These are phyloP conservation scores for Lasioglossum villosulum DNA, from an alignment of 2,888 invertebrate genomes.

Conservation along the genomic window DNA sequence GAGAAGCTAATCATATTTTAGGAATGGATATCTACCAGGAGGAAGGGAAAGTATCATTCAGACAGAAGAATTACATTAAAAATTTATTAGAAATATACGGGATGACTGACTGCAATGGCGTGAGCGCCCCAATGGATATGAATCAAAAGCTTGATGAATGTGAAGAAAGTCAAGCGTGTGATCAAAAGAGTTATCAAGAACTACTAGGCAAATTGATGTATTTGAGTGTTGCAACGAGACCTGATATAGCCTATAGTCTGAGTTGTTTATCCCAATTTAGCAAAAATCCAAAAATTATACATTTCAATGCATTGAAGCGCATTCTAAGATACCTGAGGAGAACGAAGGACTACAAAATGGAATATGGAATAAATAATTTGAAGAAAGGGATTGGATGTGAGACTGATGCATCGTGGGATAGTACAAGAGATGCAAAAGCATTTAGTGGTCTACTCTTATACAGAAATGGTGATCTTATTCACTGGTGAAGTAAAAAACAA, in stretches of 20 bases:
- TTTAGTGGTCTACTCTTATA: not conserved
- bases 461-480: conserved; percentile 1
- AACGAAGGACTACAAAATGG: not conserved
- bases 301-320: conserved; percentile 11
- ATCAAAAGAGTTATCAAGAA: not conserved
- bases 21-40: conserved; percentile 22
- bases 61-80: conserved; percentile 1
- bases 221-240: conserved; percentile 19
- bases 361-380: not conserved
- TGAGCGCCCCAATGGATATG: conserved; percentile 6
- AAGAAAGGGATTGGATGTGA: not conserved
- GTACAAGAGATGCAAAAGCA: conserved; percentile 17
- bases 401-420: conserved; percentile 21
- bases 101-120: conserved; percentile 24
- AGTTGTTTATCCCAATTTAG: conserved; percentile 29
- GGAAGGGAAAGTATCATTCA: conserved; percentile 16
- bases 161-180: not conserved
- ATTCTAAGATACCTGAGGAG: not conserved
- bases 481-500: conserved; percentile 36
- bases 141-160: conserved; percentile 1
- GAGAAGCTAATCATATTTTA: not conserved
- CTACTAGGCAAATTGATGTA: conserved; percentile 27
- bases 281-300: not conserved
- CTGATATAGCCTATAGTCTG: conserved; percentile 17
- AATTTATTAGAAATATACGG: conserved; percentile 19